Conservation (phyloP, 2,888 invertebrate species). For the Quadriops clusia region DNA sequence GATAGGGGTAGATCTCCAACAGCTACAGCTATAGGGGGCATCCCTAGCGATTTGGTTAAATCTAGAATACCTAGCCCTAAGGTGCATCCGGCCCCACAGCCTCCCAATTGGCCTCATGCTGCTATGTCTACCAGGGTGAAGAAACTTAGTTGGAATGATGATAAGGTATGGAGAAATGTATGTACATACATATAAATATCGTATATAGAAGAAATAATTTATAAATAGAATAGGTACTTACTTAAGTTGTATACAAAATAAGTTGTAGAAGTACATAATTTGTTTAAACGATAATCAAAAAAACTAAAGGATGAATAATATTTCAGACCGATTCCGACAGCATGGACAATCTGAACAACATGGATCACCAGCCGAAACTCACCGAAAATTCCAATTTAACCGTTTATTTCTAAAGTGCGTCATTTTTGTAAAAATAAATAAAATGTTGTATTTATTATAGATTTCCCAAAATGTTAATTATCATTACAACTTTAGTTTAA, state of each 20-base stretch:
- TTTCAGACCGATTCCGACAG: constrained; percentile 41
- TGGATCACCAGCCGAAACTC: constrained; percentile 33
- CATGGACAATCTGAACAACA: constrained; percentile 37
- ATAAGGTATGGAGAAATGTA: constrained; percentile 23
- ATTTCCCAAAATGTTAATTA: too few relatives aligned
- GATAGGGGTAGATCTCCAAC: constrained; percentile 32
- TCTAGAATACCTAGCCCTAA: constrained; percentile 35
- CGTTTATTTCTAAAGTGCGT: constrained; percentile 42
- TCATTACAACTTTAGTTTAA: too few relatives aligned
- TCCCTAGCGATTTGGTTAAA: constrained; percentile 35
- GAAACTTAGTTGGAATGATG: constrained; percentile 70
- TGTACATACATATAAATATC: too few relatives aligned
- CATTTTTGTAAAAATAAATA: constrained; percentile 2
- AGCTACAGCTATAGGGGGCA: constrained; percentile 32
- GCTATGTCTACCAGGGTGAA: constrained; percentile 62
- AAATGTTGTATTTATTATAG: background rate
- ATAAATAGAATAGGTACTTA: too few relatives aligned
- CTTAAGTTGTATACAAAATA: too few relatives aligned
- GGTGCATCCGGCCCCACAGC: constrained; percentile 37
- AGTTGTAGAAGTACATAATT: too few relatives aligned
- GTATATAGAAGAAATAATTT: too few relatives aligned
- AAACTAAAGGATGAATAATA: constrained; percentile 8
- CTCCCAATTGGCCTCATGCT: constrained; percentile 51
- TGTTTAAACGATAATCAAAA: too few relatives aligned
- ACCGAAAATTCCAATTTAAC: constrained; percentile 46